Evolutionary conservation across 1,140 invertebrate species (phyloP), one percentile per base, ranked within the genome.

Genomic region (Nebria ingens): DNA sequence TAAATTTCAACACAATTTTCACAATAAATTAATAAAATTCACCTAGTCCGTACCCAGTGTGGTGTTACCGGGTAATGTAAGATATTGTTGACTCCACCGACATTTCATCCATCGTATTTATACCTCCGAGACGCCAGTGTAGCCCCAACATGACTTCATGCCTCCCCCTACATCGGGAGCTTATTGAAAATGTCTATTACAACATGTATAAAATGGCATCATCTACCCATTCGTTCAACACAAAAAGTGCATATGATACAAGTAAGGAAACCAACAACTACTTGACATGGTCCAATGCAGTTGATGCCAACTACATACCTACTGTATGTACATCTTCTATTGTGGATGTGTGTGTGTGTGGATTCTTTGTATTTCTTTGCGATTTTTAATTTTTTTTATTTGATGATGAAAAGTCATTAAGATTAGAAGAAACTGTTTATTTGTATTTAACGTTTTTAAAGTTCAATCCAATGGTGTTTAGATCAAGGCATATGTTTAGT

Each of bases 131-230:
- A 12, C 15, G 25, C 25, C 17, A 6, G 9, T 45, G 15, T 34
- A 34, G 6, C 25, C 25, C 6, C 25, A 29, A 6, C 25, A 45
- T 45, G 40, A 45, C 40, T 45, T 9, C 17, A 45, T 45, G 40
- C 40, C 40, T 45, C 40, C 40, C 40, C 15, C 40, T 45, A 45
- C 40, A 45, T n/a, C 40, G 6, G 17, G 15, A 45, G 6, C 40
- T 45, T 45, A 45, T 45, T 45, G 40, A 45, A 45, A 45, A 45
- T 45, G 40, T 45, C 40, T 45, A 45, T 45, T 45, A 45, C 40
- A 45, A 45, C 40, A 45, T 45, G 40, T 45, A 45, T 17, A 45
- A 45, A 45, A 45, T 45, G 40, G 40, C 40, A 45, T 45, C 40
- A 45, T 45, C 40, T 45, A 4, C 40, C 40, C 40, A 45, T 9